A percentile compares a stretch with the other conserved stretches of the same genome.
phyloP scores from a whole-genome alignment of 1,140 invertebrate species.

The Andrena cerasifolii region DNA sequence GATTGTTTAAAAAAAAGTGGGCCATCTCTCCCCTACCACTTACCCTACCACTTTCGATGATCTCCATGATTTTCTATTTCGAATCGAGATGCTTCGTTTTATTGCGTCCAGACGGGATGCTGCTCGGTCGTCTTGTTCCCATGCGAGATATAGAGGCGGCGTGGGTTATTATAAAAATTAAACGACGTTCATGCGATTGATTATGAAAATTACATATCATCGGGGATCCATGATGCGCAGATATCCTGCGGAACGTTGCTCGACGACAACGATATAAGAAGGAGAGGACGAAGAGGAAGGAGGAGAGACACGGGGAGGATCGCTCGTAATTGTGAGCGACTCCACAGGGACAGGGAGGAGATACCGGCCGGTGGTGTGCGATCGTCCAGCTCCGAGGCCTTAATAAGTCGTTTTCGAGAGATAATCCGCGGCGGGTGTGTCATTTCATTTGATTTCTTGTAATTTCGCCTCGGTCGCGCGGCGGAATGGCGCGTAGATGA shows the following conservation, averaged over 20 bases:
- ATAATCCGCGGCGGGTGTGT: conserved; percentile 79
- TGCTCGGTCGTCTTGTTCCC: conserved; percentile 69
- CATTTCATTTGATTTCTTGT: conserved; percentile 82
- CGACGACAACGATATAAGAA: conserved; percentile 8
- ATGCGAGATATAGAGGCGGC: conserved; percentile 70
- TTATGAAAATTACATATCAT: conserved; percentile 81
- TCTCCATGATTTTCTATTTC: neutral
- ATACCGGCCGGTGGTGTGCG: conserved; percentile 35
- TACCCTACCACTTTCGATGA: no score
- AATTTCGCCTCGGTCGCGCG: conserved; percentile 75
- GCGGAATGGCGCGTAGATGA: conserved; percentile 56
- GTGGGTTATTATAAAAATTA: conserved; percentile 81
- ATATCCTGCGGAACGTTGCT: conserved; percentile 42
- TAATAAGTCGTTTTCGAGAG: conserved; percentile 81
- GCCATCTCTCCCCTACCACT: no score
- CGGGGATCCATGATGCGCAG: conserved; percentile 26
- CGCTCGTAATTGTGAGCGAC: conserved; percentile 35
- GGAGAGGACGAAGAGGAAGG: conserved; percentile 18
- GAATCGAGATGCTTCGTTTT: neutral
- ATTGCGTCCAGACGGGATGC: neutral
- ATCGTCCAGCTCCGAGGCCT: conserved; percentile 54
- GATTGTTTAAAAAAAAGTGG: no score
- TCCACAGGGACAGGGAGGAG: neutral
- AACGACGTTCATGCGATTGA: conserved; percentile 83
- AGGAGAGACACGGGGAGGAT: conserved; percentile 4